phyloP scores from a whole-genome alignment of 2,113 vertebrate species.

The Nansenia antarctica region DNA sequence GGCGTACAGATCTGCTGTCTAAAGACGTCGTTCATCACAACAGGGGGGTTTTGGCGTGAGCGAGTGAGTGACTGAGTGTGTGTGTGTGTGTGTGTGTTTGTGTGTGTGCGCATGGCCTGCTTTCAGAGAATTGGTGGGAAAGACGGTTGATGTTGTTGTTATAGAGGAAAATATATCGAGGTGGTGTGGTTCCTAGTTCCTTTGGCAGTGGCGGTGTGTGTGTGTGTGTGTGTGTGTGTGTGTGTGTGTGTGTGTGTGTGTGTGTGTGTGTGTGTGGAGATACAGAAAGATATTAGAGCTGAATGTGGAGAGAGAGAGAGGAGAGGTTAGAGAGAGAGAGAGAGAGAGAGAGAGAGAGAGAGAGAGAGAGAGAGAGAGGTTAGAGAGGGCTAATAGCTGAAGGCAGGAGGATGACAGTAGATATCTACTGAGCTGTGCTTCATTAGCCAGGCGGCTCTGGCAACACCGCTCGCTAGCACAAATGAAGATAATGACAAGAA shows the following conservation, averaged over 20 bases:
- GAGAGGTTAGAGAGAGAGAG: background rate
- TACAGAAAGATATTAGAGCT: background rate
- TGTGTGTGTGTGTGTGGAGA: background rate
- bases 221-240: no score
- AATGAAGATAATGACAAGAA: conserved; percentile 63
- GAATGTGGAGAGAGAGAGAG: background rate
- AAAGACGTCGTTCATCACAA: conserved; percentile 58
- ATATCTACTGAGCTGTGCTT: conserved; percentile 53
- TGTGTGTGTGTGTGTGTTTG: conserved; percentile 13
- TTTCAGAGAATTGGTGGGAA: conserved; percentile 19
- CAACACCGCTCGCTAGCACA: conserved; percentile 59
- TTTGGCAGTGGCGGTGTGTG: no score
- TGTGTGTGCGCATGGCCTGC: background rate
- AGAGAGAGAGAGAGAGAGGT: background rate
- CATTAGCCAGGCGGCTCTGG: conserved; percentile 65
- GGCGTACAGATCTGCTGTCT: conserved; percentile 55
- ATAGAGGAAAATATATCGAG: no score
- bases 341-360: background rate
- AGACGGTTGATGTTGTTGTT: conserved; percentile 18
- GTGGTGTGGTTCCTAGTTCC: no score
- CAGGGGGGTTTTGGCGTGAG: conserved; percentile 19
- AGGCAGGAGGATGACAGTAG: conserved; percentile 38
- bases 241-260: background rate
- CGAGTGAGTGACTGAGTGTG: conserved; percentile 3
- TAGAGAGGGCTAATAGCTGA: background rate